These are phyloP conservation scores for Parambassis ranga DNA, from an alignment of 2,797 vertebrate genomes.

Conservation along the genomic window DNA sequence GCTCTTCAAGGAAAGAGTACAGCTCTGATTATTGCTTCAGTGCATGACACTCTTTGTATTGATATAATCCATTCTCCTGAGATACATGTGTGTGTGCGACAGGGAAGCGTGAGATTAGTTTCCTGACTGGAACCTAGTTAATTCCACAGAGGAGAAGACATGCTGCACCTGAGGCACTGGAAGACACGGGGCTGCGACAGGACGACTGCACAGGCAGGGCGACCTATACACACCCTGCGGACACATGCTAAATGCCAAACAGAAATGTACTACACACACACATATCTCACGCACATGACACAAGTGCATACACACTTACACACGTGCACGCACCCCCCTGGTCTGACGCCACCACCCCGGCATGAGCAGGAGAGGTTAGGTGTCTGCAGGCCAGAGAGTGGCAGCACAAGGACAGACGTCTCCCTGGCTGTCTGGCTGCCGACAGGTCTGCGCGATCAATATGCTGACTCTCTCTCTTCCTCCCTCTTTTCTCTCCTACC, in stretches of 20 bases:
- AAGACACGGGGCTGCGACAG: conserved; percentile 58
- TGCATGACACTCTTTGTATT: conserved; percentile 58
- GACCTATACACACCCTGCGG: conserved; percentile 8
- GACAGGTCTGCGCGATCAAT: conserved; percentile 89
- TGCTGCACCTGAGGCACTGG: conserved; percentile 72
- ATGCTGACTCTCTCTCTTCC: conserved; percentile 66
- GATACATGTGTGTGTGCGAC: conserved; percentile 64
- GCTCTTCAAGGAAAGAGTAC: conserved; percentile 45
- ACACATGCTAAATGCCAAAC: conserved; percentile 3
- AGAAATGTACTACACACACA: conserved; percentile 12
- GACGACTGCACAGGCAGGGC: conserved; percentile 47
- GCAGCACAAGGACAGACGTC: conserved; percentile 90
- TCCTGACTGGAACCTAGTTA: conserved; percentile 75
- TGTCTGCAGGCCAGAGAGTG: conserved; percentile 91
- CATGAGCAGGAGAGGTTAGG: conserved; percentile 74
- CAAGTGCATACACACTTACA: conserved; percentile 4
- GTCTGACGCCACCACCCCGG: conserved; percentile 70
- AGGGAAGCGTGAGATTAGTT: conserved; percentile 75
- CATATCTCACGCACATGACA: conserved; percentile 8
- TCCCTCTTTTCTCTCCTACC: conserved; percentile 18
- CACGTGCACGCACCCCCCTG: conserved; percentile 21
- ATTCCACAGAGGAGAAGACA: conserved; percentile 68
- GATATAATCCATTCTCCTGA: conserved; percentile 73
- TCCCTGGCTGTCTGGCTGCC: conserved; percentile 84
- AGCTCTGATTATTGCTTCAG: conserved; percentile 39